These are phyloP conservation scores for Pangasianodon hypophthalmus DNA, from an alignment of 2,113 vertebrate genomes.

Conservation along the genomic window DNA sequence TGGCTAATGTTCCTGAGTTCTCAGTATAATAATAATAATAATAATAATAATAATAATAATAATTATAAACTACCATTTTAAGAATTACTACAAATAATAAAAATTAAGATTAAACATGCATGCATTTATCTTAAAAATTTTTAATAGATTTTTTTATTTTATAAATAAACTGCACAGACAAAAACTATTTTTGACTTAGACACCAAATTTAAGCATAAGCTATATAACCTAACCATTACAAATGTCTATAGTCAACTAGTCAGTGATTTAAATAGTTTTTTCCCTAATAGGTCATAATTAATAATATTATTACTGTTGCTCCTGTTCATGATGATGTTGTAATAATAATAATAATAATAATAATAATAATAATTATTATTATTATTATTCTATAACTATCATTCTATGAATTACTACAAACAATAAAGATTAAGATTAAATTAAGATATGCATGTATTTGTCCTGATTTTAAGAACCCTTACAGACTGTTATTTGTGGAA, in stretches of 20 bases:
- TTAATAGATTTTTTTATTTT: background rate
- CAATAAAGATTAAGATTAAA: background rate
- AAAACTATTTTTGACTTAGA: background rate
- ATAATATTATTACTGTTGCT: background rate
- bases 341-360: background rate
- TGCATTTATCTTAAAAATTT: background rate
- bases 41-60: background rate
- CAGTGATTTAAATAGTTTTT: background rate
- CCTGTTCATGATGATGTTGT: background rate
- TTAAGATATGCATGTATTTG: background rate
- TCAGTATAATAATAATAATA: background rate
- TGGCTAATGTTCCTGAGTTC: background rate
- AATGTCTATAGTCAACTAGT: background rate
- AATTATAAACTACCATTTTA: background rate
- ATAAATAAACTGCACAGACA: background rate
- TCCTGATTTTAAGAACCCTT: background rate
- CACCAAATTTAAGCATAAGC: background rate
- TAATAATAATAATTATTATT: background rate
- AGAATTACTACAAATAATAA: background rate
- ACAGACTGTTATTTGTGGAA: background rate
- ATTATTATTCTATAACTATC: background rate
- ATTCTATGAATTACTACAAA: background rate
- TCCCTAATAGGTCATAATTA: background rate
- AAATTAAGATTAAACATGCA: background rate
- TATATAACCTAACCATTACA: background rate